These are phyloP conservation scores for Pollicipes pollicipes DNA, from an alignment of 1,140 invertebrate genomes.

Conservation along the genomic window DNA sequence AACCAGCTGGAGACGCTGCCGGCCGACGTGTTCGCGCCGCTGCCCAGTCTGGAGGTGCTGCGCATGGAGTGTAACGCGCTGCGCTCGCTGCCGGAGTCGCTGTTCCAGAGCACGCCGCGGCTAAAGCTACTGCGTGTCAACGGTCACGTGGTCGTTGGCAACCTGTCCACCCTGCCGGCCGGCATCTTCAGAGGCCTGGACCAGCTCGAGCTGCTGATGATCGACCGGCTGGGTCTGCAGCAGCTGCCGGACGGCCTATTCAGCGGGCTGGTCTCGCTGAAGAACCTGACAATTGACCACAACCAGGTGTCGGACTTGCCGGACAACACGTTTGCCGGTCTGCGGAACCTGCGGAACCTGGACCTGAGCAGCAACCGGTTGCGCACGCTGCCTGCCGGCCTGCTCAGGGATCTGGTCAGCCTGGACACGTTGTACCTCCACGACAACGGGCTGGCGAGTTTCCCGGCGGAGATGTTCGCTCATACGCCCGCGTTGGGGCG, in stretches of 20 bases:
- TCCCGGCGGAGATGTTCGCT: slow-evolving; percentile 16
- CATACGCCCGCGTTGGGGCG: slow-evolving; percentile 23
- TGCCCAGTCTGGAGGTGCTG: slow-evolving; percentile 28
- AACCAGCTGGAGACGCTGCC: slow-evolving; percentile 34
- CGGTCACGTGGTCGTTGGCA: neutral
- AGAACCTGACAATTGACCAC: slow-evolving; percentile 28
- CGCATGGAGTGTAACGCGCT: neutral
- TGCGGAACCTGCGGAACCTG: slow-evolving; percentile 33
- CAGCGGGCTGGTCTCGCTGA: slow-evolving; percentile 28
- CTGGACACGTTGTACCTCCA: slow-evolving; percentile 35
- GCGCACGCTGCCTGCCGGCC: slow-evolving; percentile 11
- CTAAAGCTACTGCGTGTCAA: slow-evolving; percentile 5
- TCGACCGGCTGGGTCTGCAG: slow-evolving; percentile 4
- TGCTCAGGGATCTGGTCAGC: slow-evolving; percentile 19
- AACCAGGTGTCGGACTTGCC: slow-evolving; percentile 31
- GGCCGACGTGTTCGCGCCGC: slow-evolving; percentile 37
- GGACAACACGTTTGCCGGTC: slow-evolving; percentile 35
- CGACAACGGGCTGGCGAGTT: slow-evolving; percentile 32
- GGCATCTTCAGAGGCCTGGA: neutral
- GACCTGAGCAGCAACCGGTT: slow-evolving; percentile 38
- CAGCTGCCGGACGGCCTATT: slow-evolving; percentile 34
- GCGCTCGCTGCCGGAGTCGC: neutral
- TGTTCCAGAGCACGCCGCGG: neutral
- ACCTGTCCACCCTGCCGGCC: neutral
- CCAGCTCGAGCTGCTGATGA: neutral